These are phyloP conservation scores for Origma solitaria DNA, from an alignment of 2,113 vertebrate species.

Conservation along the genomic window DNA sequence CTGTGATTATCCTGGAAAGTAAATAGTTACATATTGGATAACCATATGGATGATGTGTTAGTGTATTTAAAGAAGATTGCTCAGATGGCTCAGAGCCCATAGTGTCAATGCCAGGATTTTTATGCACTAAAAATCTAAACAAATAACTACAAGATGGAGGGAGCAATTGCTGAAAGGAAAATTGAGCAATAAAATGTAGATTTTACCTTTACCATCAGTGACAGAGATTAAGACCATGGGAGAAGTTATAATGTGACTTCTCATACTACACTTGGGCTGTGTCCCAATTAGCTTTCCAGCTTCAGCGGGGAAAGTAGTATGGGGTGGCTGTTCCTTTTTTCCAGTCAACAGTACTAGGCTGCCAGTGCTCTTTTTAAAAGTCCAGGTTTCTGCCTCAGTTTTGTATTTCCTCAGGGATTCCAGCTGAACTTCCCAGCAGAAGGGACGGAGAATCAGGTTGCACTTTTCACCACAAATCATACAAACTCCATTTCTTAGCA, in stretches of 20 bases:
- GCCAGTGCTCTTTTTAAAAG: not conserved
- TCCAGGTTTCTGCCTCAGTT: not conserved
- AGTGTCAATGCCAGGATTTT: slow-evolving; percentile 23
- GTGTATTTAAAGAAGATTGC: slow-evolving; percentile 58
- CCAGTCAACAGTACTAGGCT: not conserved
- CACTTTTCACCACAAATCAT: not conserved
- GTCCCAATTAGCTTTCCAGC: not conserved
- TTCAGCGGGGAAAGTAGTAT: not conserved
- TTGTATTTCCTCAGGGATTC: not conserved
- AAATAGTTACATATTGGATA: slow-evolving; percentile 55
- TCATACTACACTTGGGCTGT: not conserved
- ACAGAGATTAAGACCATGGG: not conserved
- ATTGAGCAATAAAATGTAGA: not conserved
- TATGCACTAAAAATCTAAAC: slow-evolving; percentile 13
- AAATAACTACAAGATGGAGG: not conserved
- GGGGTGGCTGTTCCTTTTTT: not conserved
- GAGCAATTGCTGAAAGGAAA: not conserved
- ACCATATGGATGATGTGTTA: slow-evolving; percentile 44
- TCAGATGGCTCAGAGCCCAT: slow-evolving; percentile 46
- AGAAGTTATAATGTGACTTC: not conserved
- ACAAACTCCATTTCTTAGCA: not conserved
- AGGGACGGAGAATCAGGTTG: not conserved
- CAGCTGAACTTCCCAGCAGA: not conserved
- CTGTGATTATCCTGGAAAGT: slow-evolving; percentile 12
- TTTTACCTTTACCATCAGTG: not conserved